These are phyloP conservation scores for Cremastinae sp. DNA, from an alignment of 2,888 invertebrate genomes.

Conservation along the genomic window DNA sequence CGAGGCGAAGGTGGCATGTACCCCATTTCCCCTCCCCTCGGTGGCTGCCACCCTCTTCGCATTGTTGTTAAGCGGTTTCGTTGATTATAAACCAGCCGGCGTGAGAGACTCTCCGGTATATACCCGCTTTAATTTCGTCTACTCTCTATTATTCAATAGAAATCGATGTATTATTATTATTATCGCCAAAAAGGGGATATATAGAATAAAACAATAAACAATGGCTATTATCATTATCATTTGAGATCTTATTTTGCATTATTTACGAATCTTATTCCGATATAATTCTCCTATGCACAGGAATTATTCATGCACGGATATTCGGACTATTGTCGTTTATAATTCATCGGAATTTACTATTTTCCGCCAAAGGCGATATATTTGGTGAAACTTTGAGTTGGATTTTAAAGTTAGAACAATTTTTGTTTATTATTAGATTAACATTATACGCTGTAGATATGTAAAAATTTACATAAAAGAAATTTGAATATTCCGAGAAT, in stretches of 20 bases:
- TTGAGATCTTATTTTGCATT: neutral
- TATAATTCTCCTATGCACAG: no score
- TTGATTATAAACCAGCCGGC: constrained; percentile 55
- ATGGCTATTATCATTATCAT: neutral
- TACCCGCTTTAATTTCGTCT: constrained; percentile 38
- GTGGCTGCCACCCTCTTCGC: constrained; percentile 31
- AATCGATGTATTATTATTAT: constrained; percentile 28
- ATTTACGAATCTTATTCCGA: neutral
- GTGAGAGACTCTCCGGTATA: constrained; percentile 48
- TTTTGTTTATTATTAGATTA: no score
- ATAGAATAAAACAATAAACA: neutral
- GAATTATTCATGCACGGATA: no score
- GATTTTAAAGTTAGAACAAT: no score
- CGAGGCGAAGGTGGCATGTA: constrained; percentile 67
- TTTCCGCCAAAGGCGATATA: no score
- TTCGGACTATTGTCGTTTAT: no score
- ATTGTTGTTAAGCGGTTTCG: constrained; percentile 66
- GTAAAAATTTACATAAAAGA: no score
- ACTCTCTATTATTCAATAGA: constrained; percentile 42
- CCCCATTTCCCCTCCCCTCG: constrained; percentile 48
- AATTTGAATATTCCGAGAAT: no score
- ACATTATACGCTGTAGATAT: no score
- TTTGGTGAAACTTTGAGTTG: no score
- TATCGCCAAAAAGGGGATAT: constrained; percentile 20
- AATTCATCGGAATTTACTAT: neutral